phyloP scores from a whole-genome alignment of 92 coral and sea anemone species.

The Epizoanthus illoricatus region DNA sequence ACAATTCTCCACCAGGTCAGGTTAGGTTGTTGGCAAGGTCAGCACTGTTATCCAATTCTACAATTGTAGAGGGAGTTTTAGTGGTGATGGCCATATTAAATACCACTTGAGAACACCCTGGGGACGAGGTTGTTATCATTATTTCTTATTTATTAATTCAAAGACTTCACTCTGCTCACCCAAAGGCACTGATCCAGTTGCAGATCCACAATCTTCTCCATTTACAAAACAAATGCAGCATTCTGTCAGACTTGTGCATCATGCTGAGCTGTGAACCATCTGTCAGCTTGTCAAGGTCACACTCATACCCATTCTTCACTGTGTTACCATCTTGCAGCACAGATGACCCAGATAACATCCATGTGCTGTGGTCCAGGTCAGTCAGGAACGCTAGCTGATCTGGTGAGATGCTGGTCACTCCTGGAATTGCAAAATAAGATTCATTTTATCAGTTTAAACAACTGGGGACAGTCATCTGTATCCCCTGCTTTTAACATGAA shows the following conservation, averaged over 20 bases:
- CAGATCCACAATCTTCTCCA: constrained; percentile 87
- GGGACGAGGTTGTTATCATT: too few species aligned
- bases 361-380: constrained; percentile 80
- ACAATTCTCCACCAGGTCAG: too few species aligned
- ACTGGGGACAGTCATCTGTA: too few species aligned
- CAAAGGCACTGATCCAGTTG: constrained; percentile 83
- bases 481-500: too few species aligned
- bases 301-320: constrained; percentile 85
- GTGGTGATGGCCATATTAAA: too few species aligned
- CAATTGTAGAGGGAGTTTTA: too few species aligned
- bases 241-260: constrained; percentile 87
- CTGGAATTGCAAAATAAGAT: constrained; percentile 41
- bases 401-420: constrained; percentile 74
- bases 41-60: too few species aligned
- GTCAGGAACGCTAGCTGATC: constrained; percentile 86
- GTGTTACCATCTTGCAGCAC: constrained; percentile 93
- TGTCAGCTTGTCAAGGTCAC: constrained; percentile 84
- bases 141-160: too few species aligned
- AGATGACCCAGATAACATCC: constrained; percentile 92
- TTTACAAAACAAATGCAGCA: constrained; percentile 84
- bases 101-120: too few species aligned
- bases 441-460: too few species aligned
- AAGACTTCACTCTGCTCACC: constrained; percentile 44
- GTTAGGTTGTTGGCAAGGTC: too few species aligned
- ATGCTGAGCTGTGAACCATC: constrained; percentile 85